Base-by-base conservation (phyloP, 2,113 vertebrate species). In the Periophthalmodon schlosseri region DNA sequence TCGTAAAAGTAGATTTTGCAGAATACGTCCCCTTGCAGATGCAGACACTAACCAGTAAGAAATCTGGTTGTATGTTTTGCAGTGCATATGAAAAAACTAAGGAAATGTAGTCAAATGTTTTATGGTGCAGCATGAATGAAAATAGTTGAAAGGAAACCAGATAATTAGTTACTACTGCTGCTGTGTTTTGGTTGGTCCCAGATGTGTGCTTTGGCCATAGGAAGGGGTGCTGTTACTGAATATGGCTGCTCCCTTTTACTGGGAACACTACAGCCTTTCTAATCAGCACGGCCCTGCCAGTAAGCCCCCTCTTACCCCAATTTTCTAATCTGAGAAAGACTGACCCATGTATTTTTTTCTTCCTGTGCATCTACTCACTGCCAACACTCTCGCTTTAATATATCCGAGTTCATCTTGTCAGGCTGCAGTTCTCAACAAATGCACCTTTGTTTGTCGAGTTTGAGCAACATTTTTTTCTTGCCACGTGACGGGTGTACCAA, bases 161-260 rank as follows among this genome's bases (percentile, higher is more conserved):
- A 69, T 70, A 44, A 47, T 52, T 28, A 44, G 28, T 20, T 46
- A 39, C 67, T 60, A 68, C 69, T 70, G 64, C 64, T 80, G 68
- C 72, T 78, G 57, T 76, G 78, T 84, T 70, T 90, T 64, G 64
- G 79, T 84, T 46, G 23, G 36, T 81, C 81, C 74, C 82, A 92
- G 84, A 92, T 92, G 92, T 93, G 92, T 87, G 74, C 54, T 87
- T 93, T 93, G 91, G 91, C 89, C n/a, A 47, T 82, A 85, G 78
- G 58, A 82, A 89, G 79, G 85, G 75, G 70, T 72, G 63, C 79
- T 85, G 86, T 89, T 84, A 88, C 84, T 85, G 84, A 91, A 88
- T 82, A 83, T 5, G 49, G 39, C 79, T 81, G 78, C 83, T 74
- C 63, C 5, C 78, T 87, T 80, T 83, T 72, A 47, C 61, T 64